Evolutionary conservation across 1,140 invertebrate genomes (phyloP), one percentile per base, ranked within the genome.

Genomic region (Hetaerina americana): DNA sequence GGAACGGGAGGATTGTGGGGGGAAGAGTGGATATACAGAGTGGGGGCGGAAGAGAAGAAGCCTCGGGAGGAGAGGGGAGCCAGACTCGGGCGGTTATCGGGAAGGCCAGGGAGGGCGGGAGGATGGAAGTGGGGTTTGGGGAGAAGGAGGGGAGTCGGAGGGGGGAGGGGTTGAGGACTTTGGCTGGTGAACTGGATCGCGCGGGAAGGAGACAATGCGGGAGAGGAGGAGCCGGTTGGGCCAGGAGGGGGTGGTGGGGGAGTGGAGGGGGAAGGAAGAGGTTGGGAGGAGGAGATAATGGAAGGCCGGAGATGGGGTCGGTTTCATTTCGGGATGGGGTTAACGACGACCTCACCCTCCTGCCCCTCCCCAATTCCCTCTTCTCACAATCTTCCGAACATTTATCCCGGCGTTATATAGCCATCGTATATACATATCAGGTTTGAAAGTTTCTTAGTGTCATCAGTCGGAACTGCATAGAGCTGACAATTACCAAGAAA

Each of bases 1-100:
- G n/a, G n/a, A n/a, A n/a, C n/a, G n/a, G n/a, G n/a, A n/a, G n/a
- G n/a, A n/a, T n/a, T n/a, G n/a, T n/a, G n/a, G n/a, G n/a, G n/a
- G n/a, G n/a, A n/a, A n/a, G n/a, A n/a, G n/a, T n/a, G n/a, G n/a
- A n/a, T n/a, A n/a, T n/a, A n/a, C n/a, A n/a, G n/a, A n/a, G n/a
- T n/a, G n/a, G n/a, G n/a, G n/a, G n/a, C n/a, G n/a, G n/a, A n/a
- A n/a, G n/a, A n/a, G n/a, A n/a, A n/a, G n/a, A n/a, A n/a, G n/a
- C n/a, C n/a, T n/a, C n/a, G n/a, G n/a, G n/a, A n/a, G n/a, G n/a
- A n/a, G n/a, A n/a, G n/a, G n/a, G n/a, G n/a, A n/a, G n/a, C n/a
- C n/a, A n/a, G n/a, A n/a, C n/a, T n/a, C n/a, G n/a, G n/a, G 77
- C 77, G 80, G 79, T 80, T 81, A 81, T 80, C 79, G 79, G 81